A percentile compares a stretch with the other conserved stretches of the same genome.
Evolutionary conservation across 2,797 vertebrate species (phyloP).

Genomic region (Epinephelus malabaricus): DNA sequence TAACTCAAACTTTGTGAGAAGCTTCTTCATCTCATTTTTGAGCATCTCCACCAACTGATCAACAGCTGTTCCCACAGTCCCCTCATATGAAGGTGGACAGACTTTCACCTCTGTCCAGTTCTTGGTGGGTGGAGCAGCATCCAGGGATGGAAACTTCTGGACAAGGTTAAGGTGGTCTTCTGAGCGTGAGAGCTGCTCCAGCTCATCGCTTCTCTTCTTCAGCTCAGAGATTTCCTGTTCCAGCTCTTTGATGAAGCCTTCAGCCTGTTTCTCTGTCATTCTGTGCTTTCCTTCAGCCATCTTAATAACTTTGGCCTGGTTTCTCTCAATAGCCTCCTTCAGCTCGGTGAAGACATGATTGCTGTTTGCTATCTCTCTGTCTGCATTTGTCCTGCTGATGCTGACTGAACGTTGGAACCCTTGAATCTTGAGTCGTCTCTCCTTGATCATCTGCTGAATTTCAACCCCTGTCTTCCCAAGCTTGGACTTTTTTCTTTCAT

Average conservation of each 20-base stretch:
- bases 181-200: not conserved
- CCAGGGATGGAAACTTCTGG: not conserved
- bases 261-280: not conserved
- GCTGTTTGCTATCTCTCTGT: not conserved
- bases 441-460: not conserved
- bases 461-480: not conserved
- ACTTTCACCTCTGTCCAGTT: not conserved
- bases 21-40: not conserved
- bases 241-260: not conserved
- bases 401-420: not conserved
- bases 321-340: not conserved
- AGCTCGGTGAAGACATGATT: not conserved
- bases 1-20: not conserved
- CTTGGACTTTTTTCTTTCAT: not conserved
- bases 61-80: not conserved
- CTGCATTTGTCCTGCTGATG: not conserved
- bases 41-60: not conserved
- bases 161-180: not conserved
- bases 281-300: not conserved
- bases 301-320: not conserved
- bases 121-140: not conserved
- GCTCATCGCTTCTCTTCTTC: not conserved
- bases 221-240: slow-evolving; percentile 10
- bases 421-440: not conserved
- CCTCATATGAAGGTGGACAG: not conserved